Evolutionary conservation across 2,888 invertebrate species (phyloP).

Genomic region (Copidosoma aretas): DNA sequence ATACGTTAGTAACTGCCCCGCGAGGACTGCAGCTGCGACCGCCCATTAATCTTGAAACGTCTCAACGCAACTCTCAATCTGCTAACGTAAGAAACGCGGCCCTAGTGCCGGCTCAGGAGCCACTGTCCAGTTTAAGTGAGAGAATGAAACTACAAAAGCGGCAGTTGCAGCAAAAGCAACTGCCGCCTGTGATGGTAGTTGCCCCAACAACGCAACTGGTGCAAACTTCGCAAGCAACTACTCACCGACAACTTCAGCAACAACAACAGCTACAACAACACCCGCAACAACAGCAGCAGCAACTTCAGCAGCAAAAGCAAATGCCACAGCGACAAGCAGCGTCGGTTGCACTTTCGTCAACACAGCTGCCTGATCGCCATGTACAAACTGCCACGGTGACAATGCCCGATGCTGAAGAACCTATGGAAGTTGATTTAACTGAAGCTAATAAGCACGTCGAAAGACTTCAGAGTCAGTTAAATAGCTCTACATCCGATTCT

Average conservation of each 20-base stretch:
- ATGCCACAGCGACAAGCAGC: slow-evolving; percentile 6
- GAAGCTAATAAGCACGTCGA: slow-evolving; percentile 41
- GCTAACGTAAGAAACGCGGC: slow-evolving; percentile 40
- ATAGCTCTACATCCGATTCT: slow-evolving; percentile 44
- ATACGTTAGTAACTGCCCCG: slow-evolving; percentile 38
- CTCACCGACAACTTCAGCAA: background rate
- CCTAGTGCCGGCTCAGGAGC: slow-evolving; percentile 43
- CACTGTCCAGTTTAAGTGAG: slow-evolving; percentile 51
- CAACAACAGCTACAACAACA: slow-evolving; percentile 15
- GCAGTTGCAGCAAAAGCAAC: slow-evolving; percentile 46
- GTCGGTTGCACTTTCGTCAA: slow-evolving; percentile 13
- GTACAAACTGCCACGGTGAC: slow-evolving; percentile 24
- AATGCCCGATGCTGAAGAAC: slow-evolving; percentile 37
- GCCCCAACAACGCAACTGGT: slow-evolving; percentile 16
- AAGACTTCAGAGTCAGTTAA: slow-evolving; percentile 41
- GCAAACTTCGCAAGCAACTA: slow-evolving; percentile 22
- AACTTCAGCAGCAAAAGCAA: slow-evolving; percentile 35
- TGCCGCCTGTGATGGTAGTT: slow-evolving; percentile 49
- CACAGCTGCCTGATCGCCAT: slow-evolving; percentile 8
- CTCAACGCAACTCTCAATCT: slow-evolving; percentile 34
- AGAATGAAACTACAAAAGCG: slow-evolving; percentile 53
- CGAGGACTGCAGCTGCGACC: slow-evolving; percentile 40
- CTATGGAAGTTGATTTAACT: slow-evolving; percentile 41
- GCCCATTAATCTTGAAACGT: slow-evolving; percentile 36
- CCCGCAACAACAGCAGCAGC: slow-evolving; percentile 53